Base-by-base conservation (phyloP, 2,888 invertebrate genomes). In the Sympetrum striolatum region DNA sequence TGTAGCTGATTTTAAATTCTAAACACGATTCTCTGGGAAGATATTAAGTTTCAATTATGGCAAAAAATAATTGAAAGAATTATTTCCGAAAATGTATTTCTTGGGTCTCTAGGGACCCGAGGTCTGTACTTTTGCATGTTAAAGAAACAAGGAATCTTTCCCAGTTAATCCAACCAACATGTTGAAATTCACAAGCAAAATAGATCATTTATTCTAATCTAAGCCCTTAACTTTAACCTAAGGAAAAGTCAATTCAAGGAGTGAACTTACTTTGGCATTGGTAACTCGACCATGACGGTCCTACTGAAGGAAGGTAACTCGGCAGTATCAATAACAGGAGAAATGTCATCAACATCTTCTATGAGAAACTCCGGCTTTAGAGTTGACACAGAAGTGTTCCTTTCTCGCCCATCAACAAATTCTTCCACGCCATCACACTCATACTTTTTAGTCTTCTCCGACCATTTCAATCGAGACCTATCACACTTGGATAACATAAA, bases 201-300 rank as follows among this genome's bases (percentile, higher is more conserved):
- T 2, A 8, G 5, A 73, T n/a, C 2, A 73, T 44, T 8, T 44
- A 0, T 10, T 44, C 10, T 18, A 18, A 53, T 3, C 18, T 3
- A 53, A 53, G n/a, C n/a, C n/a, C n/a, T n/a, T n/a, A 14, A 53
- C 15, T 8, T 53, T 53, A 53, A 53, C 2, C 5, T 53, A 3
- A 53, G 53, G 5, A 53, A 53, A 53, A 18, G 15, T 53, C 18
- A 18, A 53, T 14, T 14, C 4, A 18, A 73, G 22, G 22, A 14
- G n/a, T n/a, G 91, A 91, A 93, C 94, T 93, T 92, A 94, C 94
- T 94, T 94, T 81, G 96, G 96, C 94, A 96, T 93, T 0, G 96
- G 95, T 90, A 96, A 94, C 93, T 96, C 95, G 80, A 96, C 93
- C 91, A 96, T 94, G 90, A 93, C 93, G 92, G 90, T 53, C 48